Evolutionary conservation across 92 coral and sea anemone species (phyloP).

Genomic region (Bergia sp.): DNA sequence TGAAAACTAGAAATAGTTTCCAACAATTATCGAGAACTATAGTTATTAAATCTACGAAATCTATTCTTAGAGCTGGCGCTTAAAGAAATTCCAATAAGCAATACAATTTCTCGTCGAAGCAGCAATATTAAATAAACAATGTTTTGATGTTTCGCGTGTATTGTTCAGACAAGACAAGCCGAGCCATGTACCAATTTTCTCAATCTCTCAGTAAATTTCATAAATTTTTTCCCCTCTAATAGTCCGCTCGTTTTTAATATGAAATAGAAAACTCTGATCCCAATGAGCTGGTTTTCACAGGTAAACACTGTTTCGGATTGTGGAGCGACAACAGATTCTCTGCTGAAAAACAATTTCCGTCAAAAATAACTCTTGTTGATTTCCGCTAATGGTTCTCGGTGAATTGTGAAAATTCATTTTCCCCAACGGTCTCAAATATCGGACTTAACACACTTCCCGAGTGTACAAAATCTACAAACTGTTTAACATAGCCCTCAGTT

Average conservation of each 20-base stretch:
- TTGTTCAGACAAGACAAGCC: background rate
- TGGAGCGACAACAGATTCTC: background rate
- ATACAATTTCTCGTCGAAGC: background rate
- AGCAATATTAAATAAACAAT: background rate
- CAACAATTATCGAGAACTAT: background rate
- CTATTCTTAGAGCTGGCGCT: background rate
- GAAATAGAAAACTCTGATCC: background rate
- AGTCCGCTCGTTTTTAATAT: slow-evolving; percentile 4
- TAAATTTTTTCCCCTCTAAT: slow-evolving; percentile 27
- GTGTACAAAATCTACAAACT: background rate
- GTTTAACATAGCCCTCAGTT: background rate
- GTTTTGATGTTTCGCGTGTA: slow-evolving; percentile 4
- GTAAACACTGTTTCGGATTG: background rate
- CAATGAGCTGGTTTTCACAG: background rate
- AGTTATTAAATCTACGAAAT: background rate
- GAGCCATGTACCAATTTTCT: background rate
- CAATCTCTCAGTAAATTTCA: background rate
- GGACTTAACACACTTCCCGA: background rate
- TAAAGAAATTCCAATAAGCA: background rate
- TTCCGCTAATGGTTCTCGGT: background rate
- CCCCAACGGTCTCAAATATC: background rate
- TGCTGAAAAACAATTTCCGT: slow-evolving; percentile 38
- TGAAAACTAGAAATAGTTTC: background rate
- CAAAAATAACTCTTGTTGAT: background rate
- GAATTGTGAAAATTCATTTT: background rate